Base-by-base conservation (phyloP, 2,888 invertebrate genomes). In the Fissipunctia ypsillon region DNA sequence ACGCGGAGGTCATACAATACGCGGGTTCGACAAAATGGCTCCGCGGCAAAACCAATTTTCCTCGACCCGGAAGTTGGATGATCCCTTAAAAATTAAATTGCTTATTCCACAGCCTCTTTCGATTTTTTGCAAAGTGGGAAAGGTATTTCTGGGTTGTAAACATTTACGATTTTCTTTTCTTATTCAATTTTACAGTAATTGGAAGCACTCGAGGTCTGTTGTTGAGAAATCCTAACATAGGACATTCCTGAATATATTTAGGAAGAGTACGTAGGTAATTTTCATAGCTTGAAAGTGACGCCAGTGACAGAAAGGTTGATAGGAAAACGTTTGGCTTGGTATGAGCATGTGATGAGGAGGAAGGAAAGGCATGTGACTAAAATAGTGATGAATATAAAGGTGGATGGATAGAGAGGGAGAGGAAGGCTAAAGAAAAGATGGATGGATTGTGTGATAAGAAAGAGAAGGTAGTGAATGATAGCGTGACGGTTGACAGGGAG, bases 61-160 rank as follows among this genome's bases (percentile, higher is more conserved):
- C 80, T 38, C 76, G 76, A 78, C 66, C 80, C 74, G 54, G 61
- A 84, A 81, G 76, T 82, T 74, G 68, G 83, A 86, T 82, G 87
- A 87, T 87, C 81, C 84, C 73, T 88, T 86, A 88, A 90, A 90
- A 89, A 88, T 89, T 90, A 84, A 86, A 85, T 83, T 83, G 77
- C 78, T 84, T 83, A 82, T 81, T 84, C 72, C 73, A 77, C 75
- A 61, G 79, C 52, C 65, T 78, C 76, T 73, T 69, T 69, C 71
- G 57, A 54, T 54, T 67, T 80, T 75, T 69, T 60, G 31, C 69
- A 81, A 68, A 71, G 68, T 76, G 69, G 71, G 12, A 50, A 72
- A 52, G 66, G 72, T 57, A 75, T 82, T 84, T 79, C 69, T 67
- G 60, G 57, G 71, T 52, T 76, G 65, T 85, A 79, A 84, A 86